Evolutionary conservation across 2,888 invertebrate genomes (phyloP), one percentile per base, ranked within the genome.

Genomic region (Lepeophtheirus nordmannii): DNA sequence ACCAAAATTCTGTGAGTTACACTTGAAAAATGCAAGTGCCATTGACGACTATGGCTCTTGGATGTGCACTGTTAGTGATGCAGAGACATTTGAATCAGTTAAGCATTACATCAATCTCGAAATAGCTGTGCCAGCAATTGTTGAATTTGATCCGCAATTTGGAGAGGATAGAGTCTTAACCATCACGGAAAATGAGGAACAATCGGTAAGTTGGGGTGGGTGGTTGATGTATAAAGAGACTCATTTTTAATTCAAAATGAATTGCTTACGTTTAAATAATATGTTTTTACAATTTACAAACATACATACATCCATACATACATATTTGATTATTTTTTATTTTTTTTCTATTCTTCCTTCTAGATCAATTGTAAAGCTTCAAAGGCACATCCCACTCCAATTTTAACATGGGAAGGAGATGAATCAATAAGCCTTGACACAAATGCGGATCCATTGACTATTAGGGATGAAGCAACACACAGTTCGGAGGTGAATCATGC

Each of bases 41-140:
- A 14, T 17, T 14, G 66, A 59, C 12, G 66, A 66, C 60, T 66
- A 22, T n/a, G 66, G 66, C 41, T 22, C 39, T 20, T 66, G 66
- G 66, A 39, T 60, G 60, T 66, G 66, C 41, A 14, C 58, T 14
- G 66, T 66, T 12, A 59, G 22, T 46, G 66, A 66, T 60, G 46
- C 63, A 14, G 63, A 37, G 46, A 46, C 41, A 9, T 63, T 63
- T 22, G 38, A 63, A 30, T 46, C 46, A 46, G 63, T n/a, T n/a
- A 46, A 56, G 30, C 20, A 46, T 20, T 20, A 56, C 22, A 53
- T 63, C 22, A 22, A 30, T 20, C 23, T 63, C 23, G 63, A 63
- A 53, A 53, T 63, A 22, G 63, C 46, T 30, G 20, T 22, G 5
- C 63, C 63, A 12, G 63, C 63, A n/a, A 56, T 22, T 53, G 63